Base-by-base conservation (phyloP, 2,888 invertebrate genomes). In the Harmothoe impar region DNA sequence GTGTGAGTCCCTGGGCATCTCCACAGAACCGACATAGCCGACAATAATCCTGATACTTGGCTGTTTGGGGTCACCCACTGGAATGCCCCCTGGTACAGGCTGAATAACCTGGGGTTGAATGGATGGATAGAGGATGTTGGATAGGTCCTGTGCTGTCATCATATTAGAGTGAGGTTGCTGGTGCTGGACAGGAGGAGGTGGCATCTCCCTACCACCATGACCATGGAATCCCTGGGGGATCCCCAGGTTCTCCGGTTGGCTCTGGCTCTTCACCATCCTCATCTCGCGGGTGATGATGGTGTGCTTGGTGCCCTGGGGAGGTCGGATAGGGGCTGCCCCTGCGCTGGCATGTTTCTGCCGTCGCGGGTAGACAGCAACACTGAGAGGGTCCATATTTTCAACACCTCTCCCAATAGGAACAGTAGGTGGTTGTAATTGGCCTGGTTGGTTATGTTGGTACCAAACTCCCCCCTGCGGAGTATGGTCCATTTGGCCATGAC, bases 11-110 rank as follows among this genome's bases (percentile, higher is more conserved):
- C 96, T 95, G 0, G 99, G 99, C 96, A 99, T 98, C 96, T 99
- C 99, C 92, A 99, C 98, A 0, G 99, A 99, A 33, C 99, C 99
- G 86, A 99, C 96, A 96, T 99, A 99, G 0, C 99, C 99, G 0
- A 99, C 95, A 33, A 95, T 77, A 10, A 89, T 77, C 88, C 51
- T 35, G 31, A 90, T 62, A 51, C 35, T 89, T 35, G 52, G 78
- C n/a, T 51, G 72, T 25, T 25, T 62, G 35, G 20, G 78, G 12
- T 56, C 43, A 62, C 62, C 89, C 43, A 25, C 89, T 23, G n/a
- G 81, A 86, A 54, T 54, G 78, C 31, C 91, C 91, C 7, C 52
- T 35, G 29, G 52, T 35, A 23, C 78, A 29, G 90, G 20, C 10
- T 29, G 52, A 20, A 29, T 54, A 33, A 91, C 51, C 84, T 90